Evolutionary conservation across 1,140 invertebrate genomes (phyloP), one percentile per base, ranked within the genome.

Genomic region (Onthophagus taurus): DNA sequence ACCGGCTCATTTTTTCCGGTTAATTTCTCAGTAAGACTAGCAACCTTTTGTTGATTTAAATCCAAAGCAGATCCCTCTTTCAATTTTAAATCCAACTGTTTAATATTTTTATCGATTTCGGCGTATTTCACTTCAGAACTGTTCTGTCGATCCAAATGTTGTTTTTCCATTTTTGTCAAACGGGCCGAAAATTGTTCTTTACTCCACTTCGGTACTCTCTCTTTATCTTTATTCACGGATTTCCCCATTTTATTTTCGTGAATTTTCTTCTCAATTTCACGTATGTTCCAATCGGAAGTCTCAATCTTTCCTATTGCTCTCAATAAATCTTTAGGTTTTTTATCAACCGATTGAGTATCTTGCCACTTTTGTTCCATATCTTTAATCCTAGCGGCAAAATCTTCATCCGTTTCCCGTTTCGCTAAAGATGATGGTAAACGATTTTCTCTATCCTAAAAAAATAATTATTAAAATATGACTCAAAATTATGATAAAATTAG

Each of bases 191-290:
- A 86, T 78, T 85, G 83, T 59, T 91, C 84, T 53, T 80, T 74
- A 66, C 83, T 89, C 89, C 89, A 92, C 61, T 89, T 90, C 24
- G 88, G 89, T 17, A 92, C 88, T 60, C 81, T 81, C 57, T 90
- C 85, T 16, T 83, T 71, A 47, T 68, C 75, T 12, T 80, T 77
- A 51, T 76, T 75, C 12, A 72, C 71, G 2, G 72, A 65, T 49
- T 77, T 72, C 13, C 81, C 78, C 56, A 84, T 73, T 61, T 84
- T 83, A 52, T 83, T 90, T 62, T 90, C 83, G 54, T 83, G 76
- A 5, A 91, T 89, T 68, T 93, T 91, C 54, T 89, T 85, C 57
- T 92, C 88, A 17, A 93, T 89, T 61, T 88, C 80, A 49, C 86
- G 85, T 3, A 93, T 78, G 65, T 93, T 91, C 90, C 90, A 95